Evolutionary conservation across 53 echinoderm and acorn worm genomes (phyloP), one percentile per base, ranked within the genome.

Genomic region (Stichopus horrens): DNA sequence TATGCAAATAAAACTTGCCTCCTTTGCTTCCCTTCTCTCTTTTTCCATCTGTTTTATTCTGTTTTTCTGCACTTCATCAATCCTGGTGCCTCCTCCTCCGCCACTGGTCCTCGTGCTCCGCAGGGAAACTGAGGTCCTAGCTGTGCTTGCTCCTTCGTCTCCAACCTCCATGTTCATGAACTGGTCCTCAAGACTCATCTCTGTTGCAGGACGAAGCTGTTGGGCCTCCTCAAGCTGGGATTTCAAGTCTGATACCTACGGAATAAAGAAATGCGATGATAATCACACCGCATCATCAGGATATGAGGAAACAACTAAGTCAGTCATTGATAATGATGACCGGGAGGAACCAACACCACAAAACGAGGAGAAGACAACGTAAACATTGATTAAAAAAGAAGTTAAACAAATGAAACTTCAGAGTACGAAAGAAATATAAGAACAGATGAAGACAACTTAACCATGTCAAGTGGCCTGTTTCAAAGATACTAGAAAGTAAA

Each of bases 131-230:
- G 92, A 81, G 56, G 88, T 57, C 0, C 88, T 73, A 14, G 88
- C 51, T 2, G 91, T 68, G 4, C 88, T 60, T 18, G 78, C 87
- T 0, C 86, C 84, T 56, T 88, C 90, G 4, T 90, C 94, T 52
- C 88, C 80, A 54, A 93, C 63, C 14, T 90, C 99, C 96, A 99
- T 96, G 73, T 90, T 99, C 99, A 99, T 99, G 86, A 99, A 99
- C 79, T 92, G 99, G n/a, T 99, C 96, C 89, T 99, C 99, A 0
- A 99, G 83, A 76, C 96, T 99, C 92, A 96, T 91, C 77, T 96
- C 89, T 7, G 99, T 96, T 58, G 76, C 92, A 57, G 96, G 96
- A 79, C 91, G 87, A 55, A 87, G 78, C 21, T 63, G 87, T 76
- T 88, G 88, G 23, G 54, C 66, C 73, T 95, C 93, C 21, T 93